A percentile compares a stretch with the other conserved stretches of the same genome.
Conservation (phyloP, 2,888 invertebrate genomes). For the Pterostichus madidus region DNA sequence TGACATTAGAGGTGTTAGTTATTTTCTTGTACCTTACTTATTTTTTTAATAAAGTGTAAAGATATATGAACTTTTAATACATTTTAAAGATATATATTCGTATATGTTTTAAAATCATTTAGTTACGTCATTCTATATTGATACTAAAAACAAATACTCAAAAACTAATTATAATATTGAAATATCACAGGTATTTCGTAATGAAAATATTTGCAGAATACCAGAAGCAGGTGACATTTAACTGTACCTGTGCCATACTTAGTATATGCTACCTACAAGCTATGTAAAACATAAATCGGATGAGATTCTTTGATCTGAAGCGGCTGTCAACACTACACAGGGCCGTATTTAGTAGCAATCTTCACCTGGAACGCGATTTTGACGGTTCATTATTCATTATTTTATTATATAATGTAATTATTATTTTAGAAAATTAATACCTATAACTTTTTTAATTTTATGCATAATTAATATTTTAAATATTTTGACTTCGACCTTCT, state of each 20-base stretch:
- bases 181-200: constrained; percentile 36
- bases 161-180: constrained; percentile 39
- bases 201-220: constrained; percentile 60
- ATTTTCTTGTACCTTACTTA: too few relatives aligned
- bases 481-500: constrained; percentile 43
- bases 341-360: neutral
- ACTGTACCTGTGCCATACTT: constrained; percentile 32
- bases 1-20: too few relatives aligned
- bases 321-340: constrained; percentile 57
- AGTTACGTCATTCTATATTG: neutral
- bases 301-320: constrained; percentile 54
- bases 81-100: too few relatives aligned
- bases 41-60: too few relatives aligned
- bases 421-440: too few relatives aligned
- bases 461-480: constrained; percentile 39
- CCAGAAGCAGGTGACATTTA: constrained; percentile 52
- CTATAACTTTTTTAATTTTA: neutral
- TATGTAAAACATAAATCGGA: constrained; percentile 54
- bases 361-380: too few relatives aligned
- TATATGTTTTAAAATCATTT: neutral
- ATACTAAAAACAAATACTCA: neutral
- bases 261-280: constrained; percentile 47
- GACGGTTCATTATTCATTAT: too few relatives aligned
- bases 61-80: too few relatives aligned
- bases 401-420: too few relatives aligned